Conservation (phyloP, 2,888 invertebrate genomes). For the Volucella inanis region DNA sequence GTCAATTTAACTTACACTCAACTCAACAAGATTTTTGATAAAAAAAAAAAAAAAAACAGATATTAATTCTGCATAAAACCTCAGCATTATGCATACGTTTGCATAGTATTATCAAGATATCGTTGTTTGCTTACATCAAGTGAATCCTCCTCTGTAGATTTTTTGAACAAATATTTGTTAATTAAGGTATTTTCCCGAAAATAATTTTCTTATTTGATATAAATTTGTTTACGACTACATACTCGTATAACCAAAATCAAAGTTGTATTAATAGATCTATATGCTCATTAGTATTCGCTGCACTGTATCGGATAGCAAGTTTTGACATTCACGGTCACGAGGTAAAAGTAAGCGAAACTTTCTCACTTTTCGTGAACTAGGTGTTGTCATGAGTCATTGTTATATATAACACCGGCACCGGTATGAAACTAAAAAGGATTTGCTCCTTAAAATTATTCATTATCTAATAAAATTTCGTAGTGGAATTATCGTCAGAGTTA, state of each 20-base stretch:
- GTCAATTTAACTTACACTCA: not conserved
- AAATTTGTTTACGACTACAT: not conserved
- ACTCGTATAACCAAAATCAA: not conserved
- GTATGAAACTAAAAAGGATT: not conserved
- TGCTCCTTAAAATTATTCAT: too few relatives aligned
- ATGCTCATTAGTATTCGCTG: conserved; percentile 41
- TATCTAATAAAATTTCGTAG: too few relatives aligned
- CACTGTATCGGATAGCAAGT: conserved; percentile 19
- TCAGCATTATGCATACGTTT: not conserved
- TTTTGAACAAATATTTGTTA: conserved; percentile 18
- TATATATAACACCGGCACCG: too few relatives aligned
- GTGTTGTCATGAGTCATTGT: conserved; percentile 22
- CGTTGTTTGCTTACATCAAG: conserved; percentile 5
- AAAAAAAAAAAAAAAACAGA: not conserved
- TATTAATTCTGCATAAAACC: not conserved
- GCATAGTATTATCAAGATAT: not conserved
- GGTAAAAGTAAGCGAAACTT: conserved; percentile 35
- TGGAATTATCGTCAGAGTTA: too few relatives aligned
- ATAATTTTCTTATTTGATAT: not conserved
- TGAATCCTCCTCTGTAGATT: not conserved
- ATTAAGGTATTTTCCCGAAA: not conserved
- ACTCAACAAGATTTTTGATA: conserved; percentile 9
- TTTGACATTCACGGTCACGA: conserved; percentile 17
- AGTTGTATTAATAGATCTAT: conserved; percentile 9
- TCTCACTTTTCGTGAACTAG: conserved; percentile 42